Evolutionary conservation across 1,140 invertebrate genomes (phyloP), one percentile per base, ranked within the genome.

Genomic region (Hylyphantes graminicola): DNA sequence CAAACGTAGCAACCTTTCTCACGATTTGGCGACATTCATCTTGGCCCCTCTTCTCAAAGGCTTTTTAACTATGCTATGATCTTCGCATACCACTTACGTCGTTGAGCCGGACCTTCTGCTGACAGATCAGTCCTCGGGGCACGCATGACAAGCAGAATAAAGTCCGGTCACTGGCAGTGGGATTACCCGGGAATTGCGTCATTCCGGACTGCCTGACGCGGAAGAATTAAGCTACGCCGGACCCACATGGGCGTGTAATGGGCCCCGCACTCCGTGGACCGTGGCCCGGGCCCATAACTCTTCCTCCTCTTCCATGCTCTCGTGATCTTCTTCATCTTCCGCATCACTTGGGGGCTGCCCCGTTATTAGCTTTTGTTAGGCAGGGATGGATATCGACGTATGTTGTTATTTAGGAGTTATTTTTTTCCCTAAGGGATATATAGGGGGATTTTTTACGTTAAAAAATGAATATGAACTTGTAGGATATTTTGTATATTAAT

Each of bases 161-260:
- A 85, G 65, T 85, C 82, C 82, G 82, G 82, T 85, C 82, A 76
- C 65, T 77, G 82, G 21, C 73, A 74, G 72, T 85, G 70, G 77
- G 48, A 74, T 61, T 51, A 73, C 79, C 79, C 68, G 81, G 81
- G 68, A 76, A 83, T 81, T 64, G 80, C 80, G 61, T 74, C 70
- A 83, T 75, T 77, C 74, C 74, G 82, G 63, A 50, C 53, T 72
- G 82, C 63, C 73, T 77, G 82, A 77, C 64, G 82, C 82, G 82
- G 82, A 85, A 85, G 82, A 85, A 85, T 85, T 85, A 85, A 77
- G 82, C 74, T 77, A 77, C 73, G 74, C 72, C 63, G 81, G 82
- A 67, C 74, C 82, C 82, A 77, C 70, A 85, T 76, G 82, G 82
- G 73, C 82, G 82, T 85, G 82, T 77, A 85, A 85, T 85, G 82